Percentiles rank a stretch among this genome's conserved stretches.
Evolutionary conservation across 2,797 vertebrate genomes (phyloP).

Genomic region (Picus viridis): DNA sequence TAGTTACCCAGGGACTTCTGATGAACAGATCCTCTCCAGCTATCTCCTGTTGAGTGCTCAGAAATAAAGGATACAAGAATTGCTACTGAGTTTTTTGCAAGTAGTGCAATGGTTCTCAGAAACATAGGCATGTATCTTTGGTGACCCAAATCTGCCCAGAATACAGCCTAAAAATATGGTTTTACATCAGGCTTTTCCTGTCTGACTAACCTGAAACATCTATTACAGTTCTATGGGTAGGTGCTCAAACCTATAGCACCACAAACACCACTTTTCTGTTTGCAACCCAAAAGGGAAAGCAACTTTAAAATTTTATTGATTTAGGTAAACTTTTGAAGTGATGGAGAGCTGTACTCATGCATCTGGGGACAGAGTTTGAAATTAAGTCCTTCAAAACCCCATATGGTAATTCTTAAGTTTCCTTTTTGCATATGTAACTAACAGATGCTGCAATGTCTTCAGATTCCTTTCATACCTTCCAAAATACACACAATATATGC

Average conservation of each 20-base stretch:
- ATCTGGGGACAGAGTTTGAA: conserved; percentile 32
- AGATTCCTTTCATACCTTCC: conserved; percentile 78
- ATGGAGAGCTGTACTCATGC: background rate
- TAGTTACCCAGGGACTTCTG: background rate
- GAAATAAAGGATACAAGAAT: conserved; percentile 7
- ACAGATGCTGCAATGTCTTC: conserved; percentile 70
- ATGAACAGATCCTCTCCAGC: background rate
- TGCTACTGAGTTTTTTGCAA: background rate
- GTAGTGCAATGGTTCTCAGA: background rate
- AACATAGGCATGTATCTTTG: background rate
- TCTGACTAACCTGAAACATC: background rate
- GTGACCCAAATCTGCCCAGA: background rate
- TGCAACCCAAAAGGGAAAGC: background rate
- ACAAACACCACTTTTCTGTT: background rate
- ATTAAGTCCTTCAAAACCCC: conserved; percentile 51
- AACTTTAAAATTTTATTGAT: background rate
- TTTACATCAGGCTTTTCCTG: background rate
- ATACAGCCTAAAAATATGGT: background rate
- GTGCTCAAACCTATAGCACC: background rate
- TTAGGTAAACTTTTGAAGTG: background rate
- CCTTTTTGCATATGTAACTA: conserved; percentile 64
- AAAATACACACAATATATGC: conserved; percentile 75
- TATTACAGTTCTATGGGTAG: background rate
- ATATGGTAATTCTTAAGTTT: conserved; percentile 68
- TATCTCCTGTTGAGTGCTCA: background rate